These are phyloP conservation scores for Atta cephalotes DNA, from an alignment of 1,140 invertebrate species.

Conservation along the genomic window DNA sequence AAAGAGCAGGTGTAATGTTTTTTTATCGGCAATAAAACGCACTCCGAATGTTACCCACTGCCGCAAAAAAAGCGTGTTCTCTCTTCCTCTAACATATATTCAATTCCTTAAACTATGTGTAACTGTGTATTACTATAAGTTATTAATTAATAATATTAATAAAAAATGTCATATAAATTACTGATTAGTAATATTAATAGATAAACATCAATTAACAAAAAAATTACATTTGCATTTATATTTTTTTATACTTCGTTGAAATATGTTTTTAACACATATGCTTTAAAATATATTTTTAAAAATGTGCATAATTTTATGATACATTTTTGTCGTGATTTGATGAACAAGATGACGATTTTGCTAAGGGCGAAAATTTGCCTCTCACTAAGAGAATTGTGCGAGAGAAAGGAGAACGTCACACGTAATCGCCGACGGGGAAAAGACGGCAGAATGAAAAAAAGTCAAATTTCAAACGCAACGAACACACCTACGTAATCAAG, in stretches of 20 bases:
- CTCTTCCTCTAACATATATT: not conserved
- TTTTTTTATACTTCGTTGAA: not conserved
- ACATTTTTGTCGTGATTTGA: not conserved
- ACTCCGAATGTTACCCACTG: not conserved
- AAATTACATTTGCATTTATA: not conserved
- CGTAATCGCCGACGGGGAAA: not conserved
- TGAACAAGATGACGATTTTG: not conserved
- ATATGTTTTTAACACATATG: not conserved
- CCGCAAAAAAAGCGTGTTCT: not conserved
- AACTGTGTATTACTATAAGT: not conserved
- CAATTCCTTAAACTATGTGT: not conserved
- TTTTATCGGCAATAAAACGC: conserved; percentile 52
- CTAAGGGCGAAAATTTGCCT: not conserved
- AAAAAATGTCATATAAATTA: too few relatives aligned
- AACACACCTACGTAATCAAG: conserved; percentile 71
- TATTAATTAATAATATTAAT: not conserved
- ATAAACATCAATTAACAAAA: not conserved
- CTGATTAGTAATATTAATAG: not conserved
- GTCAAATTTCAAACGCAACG: conserved; percentile 34
- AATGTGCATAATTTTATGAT: conserved; percentile 13
- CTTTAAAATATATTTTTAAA: not conserved
- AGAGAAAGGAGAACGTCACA: not conserved
- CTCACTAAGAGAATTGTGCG: not conserved
- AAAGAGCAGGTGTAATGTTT: conserved; percentile 14
- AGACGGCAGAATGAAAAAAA: conserved; percentile 26